phyloP scores from a whole-genome alignment of 2,113 vertebrate genomes.

The Aspiorhynchus laticeps region DNA sequence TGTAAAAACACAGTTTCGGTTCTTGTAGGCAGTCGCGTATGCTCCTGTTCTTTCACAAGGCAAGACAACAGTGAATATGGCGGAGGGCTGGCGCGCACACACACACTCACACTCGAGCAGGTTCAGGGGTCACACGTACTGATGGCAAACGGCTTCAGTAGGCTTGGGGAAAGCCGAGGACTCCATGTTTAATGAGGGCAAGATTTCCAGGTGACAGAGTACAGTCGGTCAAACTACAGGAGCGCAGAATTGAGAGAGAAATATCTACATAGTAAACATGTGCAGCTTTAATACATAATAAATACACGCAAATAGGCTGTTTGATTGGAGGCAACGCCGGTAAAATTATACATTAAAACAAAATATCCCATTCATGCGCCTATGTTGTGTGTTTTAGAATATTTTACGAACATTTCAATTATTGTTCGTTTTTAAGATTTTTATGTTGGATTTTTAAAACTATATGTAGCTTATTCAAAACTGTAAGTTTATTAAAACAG shows the following conservation, averaged over 20 bases:
- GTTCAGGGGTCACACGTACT: slow-evolving; percentile 82
- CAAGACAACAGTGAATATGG: slow-evolving; percentile 98
- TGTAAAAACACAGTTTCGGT: slow-evolving; percentile 70
- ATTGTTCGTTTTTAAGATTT: neutral
- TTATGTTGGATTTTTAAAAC: neutral
- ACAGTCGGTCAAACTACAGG: neutral
- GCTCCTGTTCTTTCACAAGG: slow-evolving; percentile 79
- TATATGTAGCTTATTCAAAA: neutral
- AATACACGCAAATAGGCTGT: neutral
- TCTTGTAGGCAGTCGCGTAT: slow-evolving; percentile 72
- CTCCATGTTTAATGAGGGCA: slow-evolving; percentile 77
- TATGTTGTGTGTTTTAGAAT: neutral
- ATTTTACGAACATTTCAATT: neutral
- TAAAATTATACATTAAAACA: neutral
- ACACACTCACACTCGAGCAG: slow-evolving; percentile 47
- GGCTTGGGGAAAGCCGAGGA: slow-evolving; percentile 49
- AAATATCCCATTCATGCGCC: too few species aligned
- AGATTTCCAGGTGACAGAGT: slow-evolving; percentile 1
- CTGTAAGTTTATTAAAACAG: neutral
- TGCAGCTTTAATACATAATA: neutral
- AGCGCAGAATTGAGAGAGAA: neutral
- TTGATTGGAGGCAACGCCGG: neutral
- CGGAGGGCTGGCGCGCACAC: slow-evolving; percentile 84
- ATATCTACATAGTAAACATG: slow-evolving; percentile 15
- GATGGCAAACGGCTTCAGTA: slow-evolving; percentile 71